A percentile compares a stretch with the other conserved stretches of the same genome.
phyloP scores from a whole-genome alignment of 2,113 vertebrate species.

The Stictonetta naevosa region DNA sequence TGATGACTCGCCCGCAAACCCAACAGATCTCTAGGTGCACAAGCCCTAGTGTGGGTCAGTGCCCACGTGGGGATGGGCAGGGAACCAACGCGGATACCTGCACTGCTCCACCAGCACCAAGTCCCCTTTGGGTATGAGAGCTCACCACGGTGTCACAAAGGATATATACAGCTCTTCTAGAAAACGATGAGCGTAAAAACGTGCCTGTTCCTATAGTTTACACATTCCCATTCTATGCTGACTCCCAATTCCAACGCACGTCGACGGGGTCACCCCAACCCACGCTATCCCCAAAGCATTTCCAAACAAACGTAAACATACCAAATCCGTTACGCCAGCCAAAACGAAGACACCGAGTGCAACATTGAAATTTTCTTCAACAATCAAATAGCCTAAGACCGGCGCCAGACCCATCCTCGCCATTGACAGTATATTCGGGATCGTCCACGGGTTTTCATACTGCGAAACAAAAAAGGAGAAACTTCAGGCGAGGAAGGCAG shows the following conservation, averaged over 20 bases:
- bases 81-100: neutral
- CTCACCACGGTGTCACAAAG: neutral
- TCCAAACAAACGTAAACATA: slow-evolving; percentile 44
- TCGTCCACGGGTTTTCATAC: slow-evolving; percentile 99
- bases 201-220: neutral
- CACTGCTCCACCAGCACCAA: neutral
- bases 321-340: slow-evolving; percentile 95
- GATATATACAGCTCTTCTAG: accelerated
- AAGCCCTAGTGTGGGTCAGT: neutral
- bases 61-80: neutral
- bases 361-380: slow-evolving; percentile 89
- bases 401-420: slow-evolving; percentile 92
- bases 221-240: accelerated
- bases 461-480: slow-evolving; percentile 42
- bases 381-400: slow-evolving; percentile 90
- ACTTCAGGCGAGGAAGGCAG: neutral
- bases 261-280: accelerated
- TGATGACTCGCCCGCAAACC: neutral
- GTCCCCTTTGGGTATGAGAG: accelerated
- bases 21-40: too few species aligned
- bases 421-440: slow-evolving; percentile 94
- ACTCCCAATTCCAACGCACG: accelerated
- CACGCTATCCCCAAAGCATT: accelerated
- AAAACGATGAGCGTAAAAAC: accelerated
- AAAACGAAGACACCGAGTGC: slow-evolving; percentile 91